phyloP scores from a whole-genome alignment of 1,140 invertebrate genomes.

The Meloidogyne hapla region DNA sequence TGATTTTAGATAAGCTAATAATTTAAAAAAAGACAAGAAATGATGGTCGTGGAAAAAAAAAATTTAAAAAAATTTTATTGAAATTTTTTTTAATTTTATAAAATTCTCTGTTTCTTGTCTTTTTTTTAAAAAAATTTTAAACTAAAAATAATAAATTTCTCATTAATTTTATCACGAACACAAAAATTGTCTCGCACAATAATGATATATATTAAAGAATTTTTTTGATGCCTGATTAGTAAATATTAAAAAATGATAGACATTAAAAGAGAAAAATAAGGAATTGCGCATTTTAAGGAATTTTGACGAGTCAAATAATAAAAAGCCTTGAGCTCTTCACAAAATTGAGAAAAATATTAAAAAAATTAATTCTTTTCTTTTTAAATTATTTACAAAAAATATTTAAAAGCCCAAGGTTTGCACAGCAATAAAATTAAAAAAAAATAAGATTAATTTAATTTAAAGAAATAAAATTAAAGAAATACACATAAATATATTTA shows the following conservation, averaged over 20 bases:
- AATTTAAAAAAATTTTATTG: no score
- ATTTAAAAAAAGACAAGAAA: not conserved
- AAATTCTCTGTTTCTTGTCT: not conserved
- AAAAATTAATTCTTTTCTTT: no score
- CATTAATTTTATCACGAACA: not conserved
- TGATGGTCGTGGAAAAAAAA: no score
- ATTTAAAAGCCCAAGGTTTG: not conserved
- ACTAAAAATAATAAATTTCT: not conserved
- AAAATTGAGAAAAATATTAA: no score
- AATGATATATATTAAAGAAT: not conserved
- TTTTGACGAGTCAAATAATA: not conserved
- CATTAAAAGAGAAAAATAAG: not conserved
- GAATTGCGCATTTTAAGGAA: not conserved
- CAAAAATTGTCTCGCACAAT: not conserved
- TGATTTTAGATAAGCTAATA: not conserved
- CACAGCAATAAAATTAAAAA: not conserved
- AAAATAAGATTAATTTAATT: not conserved
- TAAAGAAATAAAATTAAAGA: not conserved
- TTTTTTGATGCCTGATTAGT: not conserved
- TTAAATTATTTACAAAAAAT: not conserved
- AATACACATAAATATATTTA: no score
- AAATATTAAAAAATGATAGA: not conserved
- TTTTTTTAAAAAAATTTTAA: not conserved
- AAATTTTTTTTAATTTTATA: no score
- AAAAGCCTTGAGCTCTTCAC: not conserved